phyloP scores from a whole-genome alignment of 2,888 invertebrate species.

The Apodemia hepburni region DNA sequence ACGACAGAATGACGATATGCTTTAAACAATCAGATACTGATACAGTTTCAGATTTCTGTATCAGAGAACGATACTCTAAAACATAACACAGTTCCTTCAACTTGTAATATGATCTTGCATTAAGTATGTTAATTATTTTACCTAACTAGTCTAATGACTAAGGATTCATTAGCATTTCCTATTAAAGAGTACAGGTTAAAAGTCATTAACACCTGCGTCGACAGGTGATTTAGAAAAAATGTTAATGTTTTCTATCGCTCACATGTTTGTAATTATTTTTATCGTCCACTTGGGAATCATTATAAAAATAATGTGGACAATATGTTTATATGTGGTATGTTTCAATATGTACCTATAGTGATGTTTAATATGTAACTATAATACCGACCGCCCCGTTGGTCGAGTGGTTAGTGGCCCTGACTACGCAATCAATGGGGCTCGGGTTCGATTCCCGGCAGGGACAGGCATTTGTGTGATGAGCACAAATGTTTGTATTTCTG shows the following conservation, averaged over 20 bases:
- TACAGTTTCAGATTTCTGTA: background rate
- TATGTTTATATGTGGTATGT: background rate
- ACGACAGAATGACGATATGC: too few relatives aligned
- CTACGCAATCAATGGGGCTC: too few relatives aligned
- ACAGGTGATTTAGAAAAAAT: constrained; percentile 40
- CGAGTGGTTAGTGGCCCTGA: too few relatives aligned
- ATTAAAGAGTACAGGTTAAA: constrained; percentile 20
- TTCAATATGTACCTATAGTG: too few relatives aligned
- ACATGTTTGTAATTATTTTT: background rate
- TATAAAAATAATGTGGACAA: background rate
- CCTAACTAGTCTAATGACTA: constrained; percentile 7
- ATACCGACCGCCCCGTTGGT: too few relatives aligned
- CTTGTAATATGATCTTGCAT: background rate
- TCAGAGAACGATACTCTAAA: background rate
- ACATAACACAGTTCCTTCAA: background rate
- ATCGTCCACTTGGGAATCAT: background rate
- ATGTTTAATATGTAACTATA: too few relatives aligned
- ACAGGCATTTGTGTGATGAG: too few relatives aligned
- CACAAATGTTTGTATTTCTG: too few relatives aligned
- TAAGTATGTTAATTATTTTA: constrained; percentile 8
- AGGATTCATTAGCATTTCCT: constrained; percentile 8
- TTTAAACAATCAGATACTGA: background rate
- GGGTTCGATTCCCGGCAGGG: too few relatives aligned
- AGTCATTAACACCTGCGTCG: constrained; percentile 45
- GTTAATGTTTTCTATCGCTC: constrained; percentile 16